These are phyloP conservation scores for Dysdera silvatica DNA, from an alignment of 1,140 invertebrate species.

Conservation along the genomic window DNA sequence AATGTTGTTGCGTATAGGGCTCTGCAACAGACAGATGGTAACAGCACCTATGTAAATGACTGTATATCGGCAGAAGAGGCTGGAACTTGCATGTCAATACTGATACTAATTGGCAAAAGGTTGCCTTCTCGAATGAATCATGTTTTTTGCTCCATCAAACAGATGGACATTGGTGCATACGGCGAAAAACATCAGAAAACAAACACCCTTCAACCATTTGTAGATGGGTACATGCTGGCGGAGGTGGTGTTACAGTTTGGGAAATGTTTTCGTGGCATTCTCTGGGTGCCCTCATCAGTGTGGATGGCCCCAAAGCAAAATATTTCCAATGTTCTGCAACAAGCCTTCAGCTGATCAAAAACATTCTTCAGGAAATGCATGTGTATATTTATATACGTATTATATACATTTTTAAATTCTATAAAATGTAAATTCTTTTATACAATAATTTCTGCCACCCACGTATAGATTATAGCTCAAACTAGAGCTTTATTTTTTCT, in stretches of 20 bases:
- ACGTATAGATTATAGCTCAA: too few species aligned
- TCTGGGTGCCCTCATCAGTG: not conserved
- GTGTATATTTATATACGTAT: too few species aligned
- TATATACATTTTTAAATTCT: too few species aligned
- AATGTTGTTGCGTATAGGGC: not conserved
- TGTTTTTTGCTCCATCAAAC: constrained; percentile 1
- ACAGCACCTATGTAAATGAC: not conserved
- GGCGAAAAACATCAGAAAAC: not conserved
- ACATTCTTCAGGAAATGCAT: too few species aligned
- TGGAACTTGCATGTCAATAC: constrained; percentile 1
- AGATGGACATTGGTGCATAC: not conserved
- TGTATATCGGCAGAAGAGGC: not conserved
- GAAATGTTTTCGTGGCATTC: constrained; percentile 1
- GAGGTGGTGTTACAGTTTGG: not conserved
- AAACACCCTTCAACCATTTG: constrained; percentile 1
- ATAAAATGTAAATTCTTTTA: too few species aligned
- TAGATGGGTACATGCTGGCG: not conserved
- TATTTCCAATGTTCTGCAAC: too few species aligned
- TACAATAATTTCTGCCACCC: too few species aligned
- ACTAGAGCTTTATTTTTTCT: too few species aligned
- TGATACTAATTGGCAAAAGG: not conserved
- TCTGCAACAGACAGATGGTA: not conserved
- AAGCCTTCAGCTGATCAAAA: too few species aligned
- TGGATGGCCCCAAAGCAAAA: too few species aligned
- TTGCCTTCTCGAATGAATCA: not conserved